Evolutionary conservation across 2,888 invertebrate genomes (phyloP), one percentile per base, ranked within the genome.

Genomic region (Brachyopa scutellaris): DNA sequence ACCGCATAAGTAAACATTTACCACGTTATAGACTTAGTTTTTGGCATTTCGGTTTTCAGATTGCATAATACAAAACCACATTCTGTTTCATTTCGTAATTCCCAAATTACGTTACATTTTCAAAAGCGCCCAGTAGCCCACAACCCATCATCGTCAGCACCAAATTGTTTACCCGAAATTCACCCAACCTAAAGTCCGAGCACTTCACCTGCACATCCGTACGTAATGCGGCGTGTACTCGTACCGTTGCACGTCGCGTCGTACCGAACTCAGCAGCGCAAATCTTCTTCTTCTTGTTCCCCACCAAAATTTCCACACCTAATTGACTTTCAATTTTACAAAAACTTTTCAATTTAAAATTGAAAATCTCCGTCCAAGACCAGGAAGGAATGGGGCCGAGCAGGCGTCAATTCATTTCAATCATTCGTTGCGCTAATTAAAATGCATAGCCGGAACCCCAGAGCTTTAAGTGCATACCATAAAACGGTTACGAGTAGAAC

Each of bases 401-500:
- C 13, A 51, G 31, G 26, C 26, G 26, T 5, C 26, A 6, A 26
- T 26, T 26, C 33, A 47, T 36, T 72, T 73, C 61, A 62, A 62
- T 74, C 55, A 53, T 40, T 79, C 74, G 47, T 73, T 67, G 49
- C 13, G 59, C 59, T 67, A 61, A 73, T 80, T 80, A 62, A 74
- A 67, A 74, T 69, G 57, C 74, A 62, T 42, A 69, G 45, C 55
- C 55, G 62, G 74, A 74, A 67, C 73, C 67, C 19, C 8, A 42
- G 19, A 42, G 42, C 31, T 45, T 59, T 33, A 62, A 72, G 19
- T 61, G 61, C 61, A 61, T 33, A 42, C 33, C 72, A 45, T 51
- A 40, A 49, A 49, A 19, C 49, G 11, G 19, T n/a, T 45, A 6
- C 31, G 17, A 21, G 7, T 19, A 61, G 31, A 26, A 33, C 38